A percentile compares a stretch with the other conserved stretches of the same genome.
Conservation (phyloP, 2,113 vertebrate species). For the Corythornis madagascariensis region DNA sequence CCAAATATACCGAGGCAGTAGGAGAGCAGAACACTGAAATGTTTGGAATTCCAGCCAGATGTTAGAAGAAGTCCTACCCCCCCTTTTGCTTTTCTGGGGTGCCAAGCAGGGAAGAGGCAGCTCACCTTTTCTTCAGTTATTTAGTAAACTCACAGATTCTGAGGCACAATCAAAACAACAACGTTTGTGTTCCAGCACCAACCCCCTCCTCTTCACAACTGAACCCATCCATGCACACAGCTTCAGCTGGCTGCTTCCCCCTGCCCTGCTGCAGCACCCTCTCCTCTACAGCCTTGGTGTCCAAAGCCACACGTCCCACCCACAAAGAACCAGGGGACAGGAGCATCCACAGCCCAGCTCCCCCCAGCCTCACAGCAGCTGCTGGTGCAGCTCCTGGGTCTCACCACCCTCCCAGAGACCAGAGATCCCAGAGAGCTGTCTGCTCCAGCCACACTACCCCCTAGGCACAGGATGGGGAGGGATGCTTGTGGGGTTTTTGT, state of each 20-base stretch:
- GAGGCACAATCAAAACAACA: neutral
- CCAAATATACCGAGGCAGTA: neutral
- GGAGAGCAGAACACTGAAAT: neutral
- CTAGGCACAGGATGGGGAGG: neutral
- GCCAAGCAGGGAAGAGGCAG: neutral
- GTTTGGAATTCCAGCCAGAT: neutral
- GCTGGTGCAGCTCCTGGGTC: neutral
- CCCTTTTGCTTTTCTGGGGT: neutral
- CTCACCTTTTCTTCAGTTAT: neutral
- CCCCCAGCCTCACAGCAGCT: neutral
- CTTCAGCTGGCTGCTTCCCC: neutral
- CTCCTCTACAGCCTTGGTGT: neutral
- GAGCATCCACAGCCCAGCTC: neutral
- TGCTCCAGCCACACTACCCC: neutral
- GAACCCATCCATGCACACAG: neutral
- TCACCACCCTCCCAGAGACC: neutral
- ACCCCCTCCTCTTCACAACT: neutral
- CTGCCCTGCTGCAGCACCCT: neutral
- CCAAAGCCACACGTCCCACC: accelerated
- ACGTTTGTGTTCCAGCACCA: neutral
- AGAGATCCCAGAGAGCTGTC: neutral
- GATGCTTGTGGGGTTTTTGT: accelerated
- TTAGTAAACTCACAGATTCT: neutral
- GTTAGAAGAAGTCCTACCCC: neutral
- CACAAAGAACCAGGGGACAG: neutral